Base-by-base conservation (phyloP, 2,888 invertebrate genomes). In the Macrosiphum euphorbiae region DNA sequence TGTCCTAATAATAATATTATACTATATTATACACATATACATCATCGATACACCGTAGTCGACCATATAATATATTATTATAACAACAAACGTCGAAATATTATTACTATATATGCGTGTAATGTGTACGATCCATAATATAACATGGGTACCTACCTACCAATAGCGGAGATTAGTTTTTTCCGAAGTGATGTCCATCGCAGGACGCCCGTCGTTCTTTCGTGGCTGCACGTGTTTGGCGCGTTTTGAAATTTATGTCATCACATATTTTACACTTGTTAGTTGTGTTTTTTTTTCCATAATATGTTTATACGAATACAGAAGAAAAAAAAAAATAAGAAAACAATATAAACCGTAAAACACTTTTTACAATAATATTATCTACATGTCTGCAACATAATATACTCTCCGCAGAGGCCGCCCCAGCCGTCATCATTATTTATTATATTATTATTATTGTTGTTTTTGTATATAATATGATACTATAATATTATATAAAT, bases 251-350 rank as follows among this genome's bases (percentile, higher is more conserved):
- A 78, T 78, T 78, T 78, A 78, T 78, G 78, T 78, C 78, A 78
- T 78, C 78, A 78, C 78, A 78, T 78, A 78, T 78, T 35, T 78
- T 78, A 78, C 78, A 78, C 78, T 78, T 78, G 78, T 78, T 78
- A 78, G 78, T 78, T 5, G 78, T 67, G 13, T 78, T 67, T 78
- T 78, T 78, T 28, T 35, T 78, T 8, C 35, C n/a, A 28, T 47
- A 47, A 26, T 26, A 78, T 35, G 78, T 78, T 78, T 20, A 8
- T 78, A 78, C 35, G 35, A 78, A 35, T 67, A 35, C 20, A 2
- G 78, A 44, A 44, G 5, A 44, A 44, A 24, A 16, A 78, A 78
- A 78, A 78, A 78, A 78, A 78, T 78, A 20, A 35, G 35, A 78
- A 78, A 78, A 78, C 78, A 78, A 78, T 78, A 78, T 78, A 78